Base-by-base conservation (phyloP, 2,888 invertebrate species). In the Cerastis leucographa region DNA sequence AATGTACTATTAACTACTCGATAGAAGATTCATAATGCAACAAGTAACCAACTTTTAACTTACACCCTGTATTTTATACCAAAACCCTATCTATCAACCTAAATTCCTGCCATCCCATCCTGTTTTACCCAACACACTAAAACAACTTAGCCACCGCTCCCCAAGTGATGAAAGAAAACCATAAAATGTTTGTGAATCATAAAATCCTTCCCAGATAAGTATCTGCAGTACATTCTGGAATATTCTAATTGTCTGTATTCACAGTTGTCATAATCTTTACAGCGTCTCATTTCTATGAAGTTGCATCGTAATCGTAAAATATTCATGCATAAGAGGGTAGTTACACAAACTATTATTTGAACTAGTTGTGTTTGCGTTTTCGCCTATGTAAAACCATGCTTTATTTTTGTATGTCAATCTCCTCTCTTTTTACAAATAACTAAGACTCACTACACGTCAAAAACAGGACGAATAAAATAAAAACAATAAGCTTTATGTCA, bases 251-350 rank as follows among this genome's bases (percentile, higher is more conserved):
- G 59, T 67, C 9, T 14, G 44, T 35, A 49, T n/a, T n/a, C 9
- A 46, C 29, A 73, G 29, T 54, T 46, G 56, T 42, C 49, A 78
- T 78, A 42, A 83, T 74, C 71, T 70, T 65, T 70, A 69, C 56
- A 9, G 25, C n/a, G 25, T 11, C 6, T 35, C 61, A 62, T 56
- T 49, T n/a, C 42, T 62, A 46, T 65, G 29, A 49, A 54, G 54
- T 35, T 65, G 71, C 64, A 61, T 76, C 77, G 71, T 81, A 61
- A 69, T 76, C 71, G 71, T 81, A 69, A 72, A 76, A 65, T 71
- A 35, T 79, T 46, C 11, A 59, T 69, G 51, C 62, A 22, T 71
- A 71, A 17, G 64, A 46, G 56, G 22, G 56, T 59, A 68, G 46
- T 25, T 7, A 14, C 22, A 49, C 42, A 14, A 54, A 61, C 12